Percentiles rank a stretch among this genome's conserved stretches.
Evolutionary conservation across 2,113 vertebrate species (phyloP).

Genomic region (Forbesichthys agassizii): DNA sequence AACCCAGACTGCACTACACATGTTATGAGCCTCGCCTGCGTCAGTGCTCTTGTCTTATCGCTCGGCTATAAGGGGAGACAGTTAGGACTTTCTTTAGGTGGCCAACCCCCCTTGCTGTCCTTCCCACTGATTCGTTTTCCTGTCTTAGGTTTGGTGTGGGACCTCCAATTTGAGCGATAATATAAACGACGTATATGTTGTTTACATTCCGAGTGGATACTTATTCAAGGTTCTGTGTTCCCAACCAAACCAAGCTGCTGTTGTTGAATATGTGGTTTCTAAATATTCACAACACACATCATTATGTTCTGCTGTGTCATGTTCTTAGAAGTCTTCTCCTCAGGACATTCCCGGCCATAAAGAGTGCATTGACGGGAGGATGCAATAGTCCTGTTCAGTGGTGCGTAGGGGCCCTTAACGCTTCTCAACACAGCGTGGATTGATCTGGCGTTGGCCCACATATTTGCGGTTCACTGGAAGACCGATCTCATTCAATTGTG

Average conservation of each 20-base stretch:
- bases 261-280: too few relatives aligned
- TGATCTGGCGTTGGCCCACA: neutral
- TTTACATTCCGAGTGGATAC: too few relatives aligned
- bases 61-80: conserved; percentile 53
- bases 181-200: too few relatives aligned
- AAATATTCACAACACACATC: too few relatives aligned
- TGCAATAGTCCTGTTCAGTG: conserved; percentile 12
- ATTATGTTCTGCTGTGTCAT: too few relatives aligned
- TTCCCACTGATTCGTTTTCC: too few relatives aligned
- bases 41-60: conserved; percentile 64
- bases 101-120: neutral
- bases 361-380: conserved; percentile 30
- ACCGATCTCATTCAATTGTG: conserved; percentile 1
- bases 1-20: conserved; percentile 73
- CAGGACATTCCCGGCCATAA: too few relatives aligned
- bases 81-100: conserved; percentile 55
- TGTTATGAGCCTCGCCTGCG: conserved; percentile 71
- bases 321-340: too few relatives aligned
- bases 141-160: too few relatives aligned
- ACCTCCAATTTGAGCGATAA: too few relatives aligned
- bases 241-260: too few relatives aligned
- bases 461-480: conserved; percentile 20
- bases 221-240: too few relatives aligned
- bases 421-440: conserved; percentile 29
- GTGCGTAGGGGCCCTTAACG: conserved; percentile 11